phyloP scores from a whole-genome alignment of 1,140 invertebrate species.

The Parapsyche elsis region DNA sequence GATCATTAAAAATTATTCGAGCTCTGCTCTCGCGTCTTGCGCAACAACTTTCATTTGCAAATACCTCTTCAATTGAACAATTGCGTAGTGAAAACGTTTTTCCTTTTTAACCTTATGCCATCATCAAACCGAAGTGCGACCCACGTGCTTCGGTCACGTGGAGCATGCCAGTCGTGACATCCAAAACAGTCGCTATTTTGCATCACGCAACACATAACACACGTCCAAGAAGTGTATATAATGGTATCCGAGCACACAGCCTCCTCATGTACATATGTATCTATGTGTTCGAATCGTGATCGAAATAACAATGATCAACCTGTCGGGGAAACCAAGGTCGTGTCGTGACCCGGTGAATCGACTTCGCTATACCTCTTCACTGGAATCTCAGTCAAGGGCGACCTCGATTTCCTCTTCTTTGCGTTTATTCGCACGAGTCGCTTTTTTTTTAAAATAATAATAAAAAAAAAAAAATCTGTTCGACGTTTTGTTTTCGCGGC shows the following conservation, averaged over 20 bases:
- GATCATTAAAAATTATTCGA: no score
- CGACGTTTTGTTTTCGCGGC: neutral
- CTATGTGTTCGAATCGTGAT: neutral
- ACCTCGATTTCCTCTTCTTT: constrained; percentile 5
- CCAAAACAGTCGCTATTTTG: neutral
- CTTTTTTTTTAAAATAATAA: neutral
- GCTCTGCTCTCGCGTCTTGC: no score
- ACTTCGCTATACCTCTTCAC: neutral
- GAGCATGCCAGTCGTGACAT: neutral
- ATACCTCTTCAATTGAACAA: no score
- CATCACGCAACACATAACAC: neutral
- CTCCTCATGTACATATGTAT: neutral
- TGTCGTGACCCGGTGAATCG: constrained; percentile 13
- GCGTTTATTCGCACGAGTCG: constrained; percentile 7
- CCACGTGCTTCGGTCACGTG: neutral
- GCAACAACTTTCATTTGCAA: no score
- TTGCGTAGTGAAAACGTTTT: neutral
- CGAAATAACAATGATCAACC: constrained; percentile 20
- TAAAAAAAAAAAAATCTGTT: no score
- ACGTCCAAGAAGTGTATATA: neutral
- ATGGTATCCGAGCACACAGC: neutral
- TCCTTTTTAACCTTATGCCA: neutral
- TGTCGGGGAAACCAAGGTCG: constrained; percentile 1
- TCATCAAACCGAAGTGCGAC: neutral
- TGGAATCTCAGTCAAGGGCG: constrained; percentile 21